Base-by-base conservation (phyloP, 2,888 invertebrate genomes). In the Cheilosia variabilis region DNA sequence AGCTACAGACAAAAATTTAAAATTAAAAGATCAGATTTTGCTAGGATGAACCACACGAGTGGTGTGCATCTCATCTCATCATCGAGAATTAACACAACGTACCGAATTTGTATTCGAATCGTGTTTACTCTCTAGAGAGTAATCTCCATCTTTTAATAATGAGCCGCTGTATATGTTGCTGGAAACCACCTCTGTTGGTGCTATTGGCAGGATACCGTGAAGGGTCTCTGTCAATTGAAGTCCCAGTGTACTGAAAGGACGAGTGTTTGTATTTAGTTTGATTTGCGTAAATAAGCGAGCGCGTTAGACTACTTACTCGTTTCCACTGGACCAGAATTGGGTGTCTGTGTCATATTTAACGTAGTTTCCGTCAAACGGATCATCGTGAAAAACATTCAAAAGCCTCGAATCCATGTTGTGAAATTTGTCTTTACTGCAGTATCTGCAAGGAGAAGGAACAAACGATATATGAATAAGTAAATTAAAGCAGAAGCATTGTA, bases 321-420 rank as follows among this genome's bases (percentile, higher is more conserved):
- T 90, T 50, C 89, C 88, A 78, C 88, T 89, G n/a, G 90, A 88
- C 92, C 92, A 92, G 73, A 91, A 91, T 71, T 88, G 90, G 0
- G 90, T 87, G 34, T 90, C 90, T 10, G 89, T 73, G 60, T 89
- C 91, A 88, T 89, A 92, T 87, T 90, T 90, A 2, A 87, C 82
- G 87, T 90, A 92, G 86, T 90, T 91, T 31, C 90, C 91, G 84
- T 92, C 92, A 78, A 90, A 92, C 82, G 91, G 90, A 83, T 92
- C 92, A 89, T 92, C 92, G 79, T 91, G 91, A 83, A 91, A 91
- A 60, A 90, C 89, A 87, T 91, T 92, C 55, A 92, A 89, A 88
- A 92, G 89, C 69, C 90, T 89, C 63, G 92, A 92, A 89, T 92
- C 92, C 92, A 92, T 92, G 81, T 82, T 87, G 78, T 72, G 75